Evolutionary conservation across 2,797 vertebrate species (phyloP), one percentile per base, ranked within the genome.

Genomic region (Loris lydekkerianus): DNA sequence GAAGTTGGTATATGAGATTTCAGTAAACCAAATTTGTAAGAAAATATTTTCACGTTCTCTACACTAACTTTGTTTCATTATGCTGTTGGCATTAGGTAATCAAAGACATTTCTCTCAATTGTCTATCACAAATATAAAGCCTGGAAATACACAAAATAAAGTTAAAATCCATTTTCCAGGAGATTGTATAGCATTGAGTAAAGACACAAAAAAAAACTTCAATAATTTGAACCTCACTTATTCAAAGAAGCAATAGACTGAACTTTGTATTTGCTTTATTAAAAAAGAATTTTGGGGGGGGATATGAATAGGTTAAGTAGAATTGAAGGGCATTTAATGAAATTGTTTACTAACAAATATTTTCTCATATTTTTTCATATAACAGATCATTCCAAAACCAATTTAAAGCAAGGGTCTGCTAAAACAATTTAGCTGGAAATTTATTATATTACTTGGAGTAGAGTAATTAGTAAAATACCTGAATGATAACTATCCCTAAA

Each of bases 61-160:
- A 80, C 72, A 76, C n/a, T 77, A 87, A 89, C 65, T 95, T 73
- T 78, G 61, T 90, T 75, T 96, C 31, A n/a, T 86, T 86, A 46
- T 65, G 31, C 56, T 10, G 34, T 75, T 17, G 56, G 31, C 34
- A 31, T 91, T 40, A 69, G 40, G 46, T 90, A 31, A 85, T 73
- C 78, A 77, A 90, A 91, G 95, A 56, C n/a, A 49, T 87, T 93
- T 93, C 83, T 86, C 43, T 92, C 75, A 46, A 86, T n/a, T 69
- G 58, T 76, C 89, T 77, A 77, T 46, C 73, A 61, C 60, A 94
- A 34, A 65, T 43, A 31, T 8, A 80, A 92, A 91, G n/a, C 25
- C 76, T 13, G 1, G 60, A 25, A 86, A 46, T 43, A 58, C 7
- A 60, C 43, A 81, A 93, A 91, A 78, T 40, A 81, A 82, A 83